Percentiles rank a stretch among this genome's conserved stretches.
Conservation (phyloP, 2,113 vertebrate species). For the Bucco capensis region DNA sequence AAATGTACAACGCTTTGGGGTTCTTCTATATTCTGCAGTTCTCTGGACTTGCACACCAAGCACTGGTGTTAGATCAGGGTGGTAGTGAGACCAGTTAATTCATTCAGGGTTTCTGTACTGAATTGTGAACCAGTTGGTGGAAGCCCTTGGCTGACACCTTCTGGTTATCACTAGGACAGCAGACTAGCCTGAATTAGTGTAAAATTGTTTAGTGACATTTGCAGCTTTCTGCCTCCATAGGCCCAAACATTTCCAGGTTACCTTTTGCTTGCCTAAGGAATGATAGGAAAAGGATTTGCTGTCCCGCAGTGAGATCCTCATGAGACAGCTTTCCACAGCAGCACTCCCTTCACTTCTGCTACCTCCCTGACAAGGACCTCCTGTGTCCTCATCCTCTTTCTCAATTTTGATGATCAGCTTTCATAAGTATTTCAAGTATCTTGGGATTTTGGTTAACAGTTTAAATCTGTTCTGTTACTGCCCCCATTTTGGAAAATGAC, state of each 20-base stretch:
- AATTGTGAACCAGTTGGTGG: background rate
- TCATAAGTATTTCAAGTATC: background rate
- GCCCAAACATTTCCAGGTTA: background rate
- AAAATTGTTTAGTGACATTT: background rate
- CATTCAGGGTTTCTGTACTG: background rate
- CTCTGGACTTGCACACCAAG: accelerated
- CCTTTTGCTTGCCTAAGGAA: background rate
- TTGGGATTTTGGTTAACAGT: background rate
- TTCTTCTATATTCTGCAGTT: background rate
- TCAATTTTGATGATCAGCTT: background rate
- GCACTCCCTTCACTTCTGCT: background rate
- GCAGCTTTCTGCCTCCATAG: background rate
- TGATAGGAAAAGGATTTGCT: background rate
- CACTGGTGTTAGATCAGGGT: background rate
- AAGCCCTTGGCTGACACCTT: constrained; percentile 13
- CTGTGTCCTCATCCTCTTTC: background rate
- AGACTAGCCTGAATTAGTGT: background rate
- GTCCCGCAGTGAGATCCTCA: background rate
- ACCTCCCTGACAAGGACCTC: background rate
- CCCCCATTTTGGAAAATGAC: background rate
- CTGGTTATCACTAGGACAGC: background rate
- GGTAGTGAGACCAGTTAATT: background rate
- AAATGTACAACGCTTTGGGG: background rate
- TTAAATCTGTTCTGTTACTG: background rate
- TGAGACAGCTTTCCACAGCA: background rate